Evolutionary conservation across 2,113 vertebrate species (phyloP).

Genomic region (Cepphus grylle): DNA sequence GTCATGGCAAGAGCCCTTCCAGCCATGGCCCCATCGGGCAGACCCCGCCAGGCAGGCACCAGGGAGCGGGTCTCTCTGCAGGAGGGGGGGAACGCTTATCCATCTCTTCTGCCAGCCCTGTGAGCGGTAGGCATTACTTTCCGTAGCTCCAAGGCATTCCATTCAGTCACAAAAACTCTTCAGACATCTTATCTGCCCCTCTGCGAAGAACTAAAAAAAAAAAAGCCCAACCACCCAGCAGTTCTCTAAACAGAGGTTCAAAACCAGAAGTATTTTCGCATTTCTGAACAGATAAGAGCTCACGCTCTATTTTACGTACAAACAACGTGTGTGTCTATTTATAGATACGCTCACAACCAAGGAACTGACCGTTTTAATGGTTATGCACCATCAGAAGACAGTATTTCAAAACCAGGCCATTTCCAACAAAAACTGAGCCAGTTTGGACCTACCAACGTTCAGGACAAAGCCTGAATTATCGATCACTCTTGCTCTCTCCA

Average conservation of each 20-base stretch:
- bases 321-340: neutral
- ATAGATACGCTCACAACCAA: neutral
- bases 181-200: neutral
- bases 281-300: neutral
- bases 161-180: neutral
- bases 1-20: neutral
- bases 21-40: accelerated
- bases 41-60: neutral
- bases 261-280: neutral
- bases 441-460: neutral
- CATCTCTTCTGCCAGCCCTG: neutral
- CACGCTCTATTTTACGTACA: neutral
- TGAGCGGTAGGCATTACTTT: neutral
- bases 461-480: neutral
- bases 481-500: neutral
- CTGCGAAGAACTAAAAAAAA: neutral
- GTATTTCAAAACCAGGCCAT: neutral
- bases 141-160: neutral
- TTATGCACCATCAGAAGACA: neutral
- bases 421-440: neutral
- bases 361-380: neutral
- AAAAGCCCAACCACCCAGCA: neutral
- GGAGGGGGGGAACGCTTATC: neutral
- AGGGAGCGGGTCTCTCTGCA: neutral
- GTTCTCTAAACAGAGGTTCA: neutral